Evolutionary conservation across 23 tunicate species (phyloP).

Genomic region (Oikopleura albicans): DNA sequence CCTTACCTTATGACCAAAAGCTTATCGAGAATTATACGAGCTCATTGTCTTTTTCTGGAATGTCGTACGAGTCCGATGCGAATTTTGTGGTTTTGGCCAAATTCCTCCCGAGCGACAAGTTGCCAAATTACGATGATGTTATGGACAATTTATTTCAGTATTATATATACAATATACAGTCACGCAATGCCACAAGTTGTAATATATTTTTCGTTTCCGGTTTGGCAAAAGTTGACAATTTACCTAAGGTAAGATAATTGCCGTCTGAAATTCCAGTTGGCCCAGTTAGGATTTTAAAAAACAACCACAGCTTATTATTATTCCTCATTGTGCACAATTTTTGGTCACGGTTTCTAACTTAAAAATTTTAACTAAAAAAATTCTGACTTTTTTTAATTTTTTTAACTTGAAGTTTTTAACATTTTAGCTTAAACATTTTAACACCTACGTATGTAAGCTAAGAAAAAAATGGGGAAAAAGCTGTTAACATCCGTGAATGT

Average conservation of each 20-base stretch:
- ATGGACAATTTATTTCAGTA: not conserved
- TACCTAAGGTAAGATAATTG: not conserved
- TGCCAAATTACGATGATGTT: not conserved
- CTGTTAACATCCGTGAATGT: too few species aligned
- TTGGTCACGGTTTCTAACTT: too few species aligned
- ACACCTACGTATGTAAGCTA: too few species aligned
- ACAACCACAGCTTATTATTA: too few species aligned
- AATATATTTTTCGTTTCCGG: not conserved
- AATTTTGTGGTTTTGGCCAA: not conserved
- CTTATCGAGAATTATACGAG: not conserved
- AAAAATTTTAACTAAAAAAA: too few species aligned
- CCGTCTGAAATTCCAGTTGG: too few species aligned
- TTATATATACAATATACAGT: not conserved
- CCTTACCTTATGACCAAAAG: not conserved
- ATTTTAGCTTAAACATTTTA: too few species aligned
- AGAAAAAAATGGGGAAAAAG: too few species aligned
- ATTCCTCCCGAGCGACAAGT: not conserved
- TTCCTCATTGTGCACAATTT: too few species aligned
- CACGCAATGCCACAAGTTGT: not conserved
- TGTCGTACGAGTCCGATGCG: not conserved
- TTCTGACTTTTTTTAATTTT: too few species aligned
- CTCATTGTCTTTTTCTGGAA: not conserved
- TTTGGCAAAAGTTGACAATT: not conserved
- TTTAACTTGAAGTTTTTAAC: too few species aligned
- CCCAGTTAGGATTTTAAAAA: too few species aligned